A percentile compares a stretch with the other conserved stretches of the same genome.
These are phyloP conservation scores for Cistogaster globosa DNA, from an alignment of 2,888 invertebrate species.

Conservation along the genomic window DNA sequence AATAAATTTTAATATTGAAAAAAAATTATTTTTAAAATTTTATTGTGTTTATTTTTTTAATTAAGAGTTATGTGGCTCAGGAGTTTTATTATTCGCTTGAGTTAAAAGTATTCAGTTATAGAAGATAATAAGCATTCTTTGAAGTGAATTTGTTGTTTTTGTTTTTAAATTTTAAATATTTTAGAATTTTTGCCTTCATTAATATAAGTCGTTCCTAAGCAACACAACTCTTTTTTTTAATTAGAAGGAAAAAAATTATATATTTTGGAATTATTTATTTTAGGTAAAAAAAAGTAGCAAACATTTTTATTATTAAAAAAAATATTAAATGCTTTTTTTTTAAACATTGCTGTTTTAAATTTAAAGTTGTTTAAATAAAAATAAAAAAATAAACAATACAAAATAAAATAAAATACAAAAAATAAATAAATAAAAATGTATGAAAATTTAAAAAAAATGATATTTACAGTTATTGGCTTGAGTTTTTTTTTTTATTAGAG, in stretches of 20 bases:
- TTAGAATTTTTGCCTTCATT: background rate
- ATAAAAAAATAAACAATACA: slow-evolving; percentile 68
- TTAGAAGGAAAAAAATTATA: slow-evolving; percentile 26
- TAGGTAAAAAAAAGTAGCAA: slow-evolving; percentile 36
- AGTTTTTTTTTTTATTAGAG: slow-evolving; percentile 74
- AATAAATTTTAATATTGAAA: slow-evolving; percentile 41
- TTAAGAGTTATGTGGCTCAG: background rate
- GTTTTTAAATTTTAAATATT: too few relatives aligned
- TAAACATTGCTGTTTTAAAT: background rate
- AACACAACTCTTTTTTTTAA: background rate
- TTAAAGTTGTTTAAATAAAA: slow-evolving; percentile 8
- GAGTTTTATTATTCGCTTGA: background rate
- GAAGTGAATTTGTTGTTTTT: too few relatives aligned
- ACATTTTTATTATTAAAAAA: slow-evolving; percentile 26
- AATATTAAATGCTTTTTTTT: slow-evolving; percentile 48
- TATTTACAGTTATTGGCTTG: slow-evolving; percentile 79
- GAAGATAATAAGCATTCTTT: too few relatives aligned
- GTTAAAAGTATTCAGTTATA: too few relatives aligned
- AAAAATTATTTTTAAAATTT: slow-evolving; percentile 65
- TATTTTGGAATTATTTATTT: slow-evolving; percentile 17
- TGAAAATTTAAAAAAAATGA: slow-evolving; percentile 70
- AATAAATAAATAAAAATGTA: slow-evolving; percentile 32
- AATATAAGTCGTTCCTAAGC: background rate
- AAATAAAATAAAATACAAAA: slow-evolving; percentile 48
- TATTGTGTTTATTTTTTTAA: slow-evolving; percentile 16